A percentile compares a stretch with the other conserved stretches of the same genome.
Evolutionary conservation across 2,113 vertebrate genomes (phyloP).

Genomic region (Microtus richardsoni): DNA sequence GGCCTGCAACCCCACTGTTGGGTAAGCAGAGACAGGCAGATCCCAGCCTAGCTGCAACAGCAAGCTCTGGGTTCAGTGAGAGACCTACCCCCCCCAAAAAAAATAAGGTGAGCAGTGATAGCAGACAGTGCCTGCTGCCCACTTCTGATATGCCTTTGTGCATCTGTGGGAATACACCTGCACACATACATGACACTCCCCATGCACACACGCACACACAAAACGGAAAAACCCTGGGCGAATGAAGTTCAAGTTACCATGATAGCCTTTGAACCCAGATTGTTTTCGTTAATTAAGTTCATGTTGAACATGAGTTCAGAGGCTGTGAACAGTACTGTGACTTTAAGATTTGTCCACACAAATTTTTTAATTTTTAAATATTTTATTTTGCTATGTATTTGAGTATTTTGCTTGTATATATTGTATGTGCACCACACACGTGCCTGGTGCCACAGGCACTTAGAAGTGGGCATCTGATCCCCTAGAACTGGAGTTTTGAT

Average conservation of each 20-base stretch:
- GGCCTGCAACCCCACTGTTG: background rate
- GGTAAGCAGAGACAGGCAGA: background rate
- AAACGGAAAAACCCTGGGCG: constrained; percentile 31
- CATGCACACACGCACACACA: background rate
- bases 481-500: background rate
- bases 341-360: background rate
- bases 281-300: background rate
- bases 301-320: background rate
- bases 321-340: background rate
- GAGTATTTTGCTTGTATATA: background rate
- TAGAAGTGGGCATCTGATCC: background rate
- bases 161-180: too few relatives aligned
- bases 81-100: background rate
- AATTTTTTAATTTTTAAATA: background rate
- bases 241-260: background rate
- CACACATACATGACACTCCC: background rate
- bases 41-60: background rate
- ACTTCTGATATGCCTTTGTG: background rate
- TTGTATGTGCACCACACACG: background rate
- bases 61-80: background rate
- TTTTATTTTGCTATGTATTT: background rate
- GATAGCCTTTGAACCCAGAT: background rate
- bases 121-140: background rate
- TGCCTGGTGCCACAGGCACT: too few relatives aligned
- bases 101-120: background rate